Base-by-base conservation (phyloP, 2,113 vertebrate genomes). In the Sisor rabdophorus region DNA sequence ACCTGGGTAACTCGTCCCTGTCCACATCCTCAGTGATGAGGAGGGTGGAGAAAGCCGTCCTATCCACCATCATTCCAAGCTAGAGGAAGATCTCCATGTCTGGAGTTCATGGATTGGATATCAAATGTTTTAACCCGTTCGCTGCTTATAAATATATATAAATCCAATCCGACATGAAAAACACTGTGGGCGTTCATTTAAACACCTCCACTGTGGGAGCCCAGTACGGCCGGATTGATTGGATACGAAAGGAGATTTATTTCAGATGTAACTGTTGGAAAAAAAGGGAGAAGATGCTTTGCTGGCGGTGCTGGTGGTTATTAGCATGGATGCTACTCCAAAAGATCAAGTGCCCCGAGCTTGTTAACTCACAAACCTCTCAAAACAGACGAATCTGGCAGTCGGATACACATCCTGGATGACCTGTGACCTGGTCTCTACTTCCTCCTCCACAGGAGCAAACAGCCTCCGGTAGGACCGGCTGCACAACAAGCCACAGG, bases 381-480 rank as follows among this genome's bases (percentile, higher is more conserved):
- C 75, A 74, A 84, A 78, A 77, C 75, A 81, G 77, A 73, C 47
- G 65, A 80, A 78, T 81, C 80, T 79, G 68, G 77, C 75, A 72
- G 80, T 75, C 71, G 76, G 80, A 81, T 79, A 78, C 80, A 75
- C 80, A 84, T 78, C 64, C 83, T 81, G 65, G 87, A 12, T 92
- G 89, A 91, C 89, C 90, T 80, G 81, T 87, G 86, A 90, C 89
- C 88, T 83, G n/a, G 78, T 73, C 67, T 85, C 83, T 83, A 53
- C 86, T 82, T 76, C 88, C 91, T 89, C 90, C 91, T 89, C 90
- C 91, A 89, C 90, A 90, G 86, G 87, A 90, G 87, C 89, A 89
- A 89, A 91, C 87, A 85, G 78, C 20, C 58, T 80, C 47, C 72
- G 79, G 76, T 82, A 87, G 88, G 82, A 83, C 83, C 82, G 89